Percentiles rank a stretch among this genome's conserved stretches.
phyloP scores from a whole-genome alignment of 2,888 invertebrate genomes.

The Ptilodon capucinus region DNA sequence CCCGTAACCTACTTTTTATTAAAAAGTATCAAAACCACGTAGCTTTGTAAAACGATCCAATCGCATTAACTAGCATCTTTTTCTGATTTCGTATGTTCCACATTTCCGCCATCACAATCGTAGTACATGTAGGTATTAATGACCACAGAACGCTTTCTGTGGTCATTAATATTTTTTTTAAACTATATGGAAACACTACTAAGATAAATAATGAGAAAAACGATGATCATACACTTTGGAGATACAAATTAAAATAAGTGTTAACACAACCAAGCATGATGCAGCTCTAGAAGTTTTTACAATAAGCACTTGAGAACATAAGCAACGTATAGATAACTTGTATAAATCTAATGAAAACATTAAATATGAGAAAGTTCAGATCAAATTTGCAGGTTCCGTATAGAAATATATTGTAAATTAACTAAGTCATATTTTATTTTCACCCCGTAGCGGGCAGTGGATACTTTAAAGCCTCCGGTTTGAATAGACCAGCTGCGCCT shows the following conservation, averaged over 20 bases:
- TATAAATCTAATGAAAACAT: no score
- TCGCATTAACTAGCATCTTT: neutral
- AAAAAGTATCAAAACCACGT: constrained; percentile 20
- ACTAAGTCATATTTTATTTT: constrained; percentile 9
- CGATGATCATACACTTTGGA: no score
- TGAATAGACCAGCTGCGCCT: constrained; percentile 18
- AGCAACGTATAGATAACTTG: no score
- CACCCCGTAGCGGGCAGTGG: constrained; percentile 1
- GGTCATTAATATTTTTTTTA: no score
- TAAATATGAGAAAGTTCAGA: no score
- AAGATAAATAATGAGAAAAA: no score
- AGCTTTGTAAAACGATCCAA: constrained; percentile 17
- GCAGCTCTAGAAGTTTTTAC: no score
- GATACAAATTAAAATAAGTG: no score
- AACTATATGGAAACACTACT: no score
- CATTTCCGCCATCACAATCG: neutral
- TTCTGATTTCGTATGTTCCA: neutral
- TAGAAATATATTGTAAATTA: constrained; percentile 7
- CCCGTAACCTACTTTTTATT: constrained; percentile 23
- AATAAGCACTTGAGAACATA: no score
- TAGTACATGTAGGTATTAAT: neutral
- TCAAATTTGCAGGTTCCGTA: neutral
- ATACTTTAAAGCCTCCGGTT: constrained; percentile 5
- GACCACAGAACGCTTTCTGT: no score
- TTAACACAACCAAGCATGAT: no score